Base-by-base conservation (phyloP, 1,140 invertebrate genomes). In the Drosophila lini region DNA sequence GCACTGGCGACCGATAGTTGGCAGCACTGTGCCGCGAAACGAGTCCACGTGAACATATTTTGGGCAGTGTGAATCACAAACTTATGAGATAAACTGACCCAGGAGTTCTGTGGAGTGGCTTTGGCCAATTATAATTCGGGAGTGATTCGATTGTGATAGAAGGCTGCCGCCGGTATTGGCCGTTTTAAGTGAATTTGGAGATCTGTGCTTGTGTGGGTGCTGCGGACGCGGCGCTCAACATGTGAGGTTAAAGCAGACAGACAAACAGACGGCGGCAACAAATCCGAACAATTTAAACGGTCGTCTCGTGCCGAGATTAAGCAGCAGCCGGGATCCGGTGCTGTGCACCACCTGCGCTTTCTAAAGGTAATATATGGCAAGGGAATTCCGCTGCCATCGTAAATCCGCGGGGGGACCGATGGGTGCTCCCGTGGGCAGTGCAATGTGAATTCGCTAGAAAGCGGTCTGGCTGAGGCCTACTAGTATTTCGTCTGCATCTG, bases 231-330 rank as follows among this genome's bases (percentile, higher is more conserved):
- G 81, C 86, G 82, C 80, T 80, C 57, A 91, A 78, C 83, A 91
- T 91, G 88, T 91, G 88, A 91, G 88, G 88, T 91, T 91, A 91
- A 88, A 91, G 52, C 80, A 77, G 73, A 67, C 55, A 78, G 80
- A 69, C 80, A 83, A 79, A 81, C 65, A 84, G 60, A 82, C 74
- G 53, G 78, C 80, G 48, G 58, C 77, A 80, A 86, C 61, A 74
- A 70, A 60, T 40, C 60, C 48, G 48, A 64, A 74, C 38, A 32
- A 63, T 44, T 74, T 57, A 16, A 48, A 63, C 36, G 41, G 45
- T 48, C 22, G 53, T 25, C 40, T 65, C 41, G 47, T 40, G 28
- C 59, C 55, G 9, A 36, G 38, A 22, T 44, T 15, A 38, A n/a
- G 3, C 57, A 41, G 32, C 15, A 47, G 75, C 42, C 58, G 42